phyloP scores from a whole-genome alignment of 2,797 vertebrate species.

The Sebastolobus alascanus region DNA sequence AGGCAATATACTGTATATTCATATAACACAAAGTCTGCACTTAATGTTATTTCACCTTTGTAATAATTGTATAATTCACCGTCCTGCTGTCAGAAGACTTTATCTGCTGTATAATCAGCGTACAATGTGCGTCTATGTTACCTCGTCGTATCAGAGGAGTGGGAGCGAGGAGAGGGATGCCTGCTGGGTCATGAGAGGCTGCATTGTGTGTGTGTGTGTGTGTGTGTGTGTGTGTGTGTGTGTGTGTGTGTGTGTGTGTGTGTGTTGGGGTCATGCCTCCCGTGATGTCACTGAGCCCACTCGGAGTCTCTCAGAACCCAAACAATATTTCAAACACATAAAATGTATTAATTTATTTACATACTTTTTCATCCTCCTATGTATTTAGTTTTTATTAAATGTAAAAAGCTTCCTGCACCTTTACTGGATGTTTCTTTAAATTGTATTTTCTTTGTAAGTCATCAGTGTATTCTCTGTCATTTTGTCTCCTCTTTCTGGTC shows the following conservation, averaged over 20 bases:
- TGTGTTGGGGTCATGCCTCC: conserved; percentile 57
- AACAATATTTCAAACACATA: not conserved
- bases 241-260: conserved; percentile 23
- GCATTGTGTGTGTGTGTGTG: conserved; percentile 46
- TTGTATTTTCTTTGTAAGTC: not conserved
- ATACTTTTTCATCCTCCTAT: not conserved
- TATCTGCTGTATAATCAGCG: not conserved
- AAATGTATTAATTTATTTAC: no score
- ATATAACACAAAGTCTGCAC: not conserved
- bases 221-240: conserved; percentile 19
- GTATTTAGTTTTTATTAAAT: not conserved
- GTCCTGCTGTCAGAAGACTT: not conserved
- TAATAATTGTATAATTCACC: not conserved
- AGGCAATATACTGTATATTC: not conserved
- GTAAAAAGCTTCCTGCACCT: not conserved
- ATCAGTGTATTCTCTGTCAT: not conserved
- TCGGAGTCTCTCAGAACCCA: not conserved
- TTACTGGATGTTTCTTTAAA: not conserved
- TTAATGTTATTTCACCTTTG: not conserved
- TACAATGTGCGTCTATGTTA: conserved; percentile 34
- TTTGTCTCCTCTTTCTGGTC: not conserved
- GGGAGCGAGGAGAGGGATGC: conserved; percentile 33
- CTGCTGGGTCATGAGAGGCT: conserved; percentile 42
- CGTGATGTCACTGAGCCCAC: conserved; percentile 70
- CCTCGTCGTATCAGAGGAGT: conserved; percentile 31